phyloP scores from a whole-genome alignment of 2,888 invertebrate species.

The Dolichopus griseipennis region DNA sequence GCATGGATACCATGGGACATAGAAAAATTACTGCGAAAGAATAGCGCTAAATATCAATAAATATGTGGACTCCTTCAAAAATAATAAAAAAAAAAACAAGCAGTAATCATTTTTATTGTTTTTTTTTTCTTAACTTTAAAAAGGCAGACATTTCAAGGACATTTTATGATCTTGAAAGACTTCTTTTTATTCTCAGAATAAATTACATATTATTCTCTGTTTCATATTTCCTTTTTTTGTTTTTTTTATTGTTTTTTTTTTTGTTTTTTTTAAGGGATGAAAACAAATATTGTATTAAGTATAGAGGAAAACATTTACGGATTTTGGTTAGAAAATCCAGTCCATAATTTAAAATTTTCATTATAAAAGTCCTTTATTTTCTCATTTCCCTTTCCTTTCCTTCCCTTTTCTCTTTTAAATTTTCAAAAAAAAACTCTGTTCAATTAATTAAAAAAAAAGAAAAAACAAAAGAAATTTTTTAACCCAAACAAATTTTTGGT shows the following conservation, averaged over 20 bases:
- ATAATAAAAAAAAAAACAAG: too few relatives aligned
- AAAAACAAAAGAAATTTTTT: too few relatives aligned
- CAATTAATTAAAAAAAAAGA: too few relatives aligned
- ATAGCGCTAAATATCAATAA: neutral
- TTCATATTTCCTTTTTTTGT: neutral
- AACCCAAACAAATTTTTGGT: too few relatives aligned
- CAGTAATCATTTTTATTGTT: neutral
- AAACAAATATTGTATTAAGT: neutral
- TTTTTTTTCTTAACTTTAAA: neutral
- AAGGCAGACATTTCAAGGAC: neutral
- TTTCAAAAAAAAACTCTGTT: neutral
- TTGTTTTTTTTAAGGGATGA: neutral
- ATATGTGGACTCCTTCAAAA: neutral
- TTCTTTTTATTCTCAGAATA: neutral
- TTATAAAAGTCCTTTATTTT: neutral
- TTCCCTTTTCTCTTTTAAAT: neutral
- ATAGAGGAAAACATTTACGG: neutral
- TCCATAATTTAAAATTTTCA: neutral
- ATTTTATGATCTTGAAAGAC: constrained; percentile 1
- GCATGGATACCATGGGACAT: too few relatives aligned
- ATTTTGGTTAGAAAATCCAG: neutral
- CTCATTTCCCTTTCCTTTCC: neutral
- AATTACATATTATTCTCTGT: too few relatives aligned
- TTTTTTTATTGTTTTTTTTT: neutral
- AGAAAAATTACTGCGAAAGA: neutral